Evolutionary conservation across 1,140 invertebrate species (phyloP).

Genomic region (Carposina sasakii): DNA sequence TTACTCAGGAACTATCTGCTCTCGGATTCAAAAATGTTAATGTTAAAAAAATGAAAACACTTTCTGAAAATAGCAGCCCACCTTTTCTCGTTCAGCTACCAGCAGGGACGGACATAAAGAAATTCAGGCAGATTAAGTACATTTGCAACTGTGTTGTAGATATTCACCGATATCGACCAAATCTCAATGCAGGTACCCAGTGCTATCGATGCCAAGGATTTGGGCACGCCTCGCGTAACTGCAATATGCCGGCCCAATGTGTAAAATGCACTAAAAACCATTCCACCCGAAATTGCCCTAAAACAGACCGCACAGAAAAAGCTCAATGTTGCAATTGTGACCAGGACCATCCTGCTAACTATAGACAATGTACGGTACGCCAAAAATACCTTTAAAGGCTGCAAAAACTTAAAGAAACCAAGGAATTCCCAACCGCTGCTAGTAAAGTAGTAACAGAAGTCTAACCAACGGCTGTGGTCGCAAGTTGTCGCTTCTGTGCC

Average conservation of each 20-base stretch:
- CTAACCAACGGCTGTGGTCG: not conserved
- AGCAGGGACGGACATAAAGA: not conserved
- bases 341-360: not conserved
- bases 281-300: not conserved
- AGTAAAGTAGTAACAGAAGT: not conserved
- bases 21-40: not conserved
- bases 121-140: not conserved
- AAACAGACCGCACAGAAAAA: not conserved
- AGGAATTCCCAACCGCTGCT: not conserved
- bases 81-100: slow-evolving; percentile 1
- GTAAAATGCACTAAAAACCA: slow-evolving; percentile 1
- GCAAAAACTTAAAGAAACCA: not conserved
- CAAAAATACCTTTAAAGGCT: not conserved
- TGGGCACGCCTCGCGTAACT: not conserved
- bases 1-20: not conserved
- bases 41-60: not conserved
- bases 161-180: not conserved
- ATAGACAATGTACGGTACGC: not conserved
- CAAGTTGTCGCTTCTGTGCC: no score
- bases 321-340: slow-evolving; percentile 1
- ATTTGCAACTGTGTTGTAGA: not conserved
- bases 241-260: not conserved
- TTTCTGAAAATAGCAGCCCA: not conserved
- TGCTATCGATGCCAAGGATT: slow-evolving; percentile 1
- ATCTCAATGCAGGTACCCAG: not conserved